These are phyloP conservation scores for Phyllopteryx taeniolatus DNA, from an alignment of 2,113 vertebrate genomes.

Conservation along the genomic window DNA sequence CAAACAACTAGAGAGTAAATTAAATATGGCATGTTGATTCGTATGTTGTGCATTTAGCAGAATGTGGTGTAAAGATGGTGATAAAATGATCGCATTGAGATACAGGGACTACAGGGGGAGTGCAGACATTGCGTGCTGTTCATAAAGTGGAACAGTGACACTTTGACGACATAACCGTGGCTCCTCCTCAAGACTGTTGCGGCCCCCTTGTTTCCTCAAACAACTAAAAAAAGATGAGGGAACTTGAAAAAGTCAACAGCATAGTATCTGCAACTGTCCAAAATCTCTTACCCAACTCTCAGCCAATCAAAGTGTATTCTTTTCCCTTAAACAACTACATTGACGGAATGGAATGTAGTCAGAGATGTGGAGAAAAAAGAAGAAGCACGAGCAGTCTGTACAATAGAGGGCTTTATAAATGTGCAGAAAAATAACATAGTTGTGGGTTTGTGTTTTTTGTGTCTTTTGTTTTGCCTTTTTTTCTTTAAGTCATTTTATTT, in stretches of 20 bases:
- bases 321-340: background rate
- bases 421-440: constrained; percentile 27
- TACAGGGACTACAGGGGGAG: background rate
- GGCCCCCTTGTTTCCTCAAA: constrained; percentile 4
- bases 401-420: constrained; percentile 23
- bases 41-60: background rate
- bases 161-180: background rate
- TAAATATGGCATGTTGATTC: background rate
- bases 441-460: constrained; percentile 50
- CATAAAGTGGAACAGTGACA: background rate
- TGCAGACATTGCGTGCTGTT: background rate
- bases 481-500: constrained; percentile 71
- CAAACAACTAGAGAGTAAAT: background rate
- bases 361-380: constrained; percentile 18
- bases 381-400: background rate
- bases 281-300: background rate
- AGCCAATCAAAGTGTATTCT: background rate
- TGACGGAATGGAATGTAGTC: constrained; percentile 14
- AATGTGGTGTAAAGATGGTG: background rate
- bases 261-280: constrained; percentile 13
- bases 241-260: background rate
- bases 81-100: constrained; percentile 2
- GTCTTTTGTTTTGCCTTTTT: constrained; percentile 57
- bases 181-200: constrained; percentile 12
- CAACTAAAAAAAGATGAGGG: constrained; percentile 4